Percentiles rank a stretch among this genome's conserved stretches.
Evolutionary conservation across 2,797 vertebrate species (phyloP).

Genomic region (Erethizon dorsatum): DNA sequence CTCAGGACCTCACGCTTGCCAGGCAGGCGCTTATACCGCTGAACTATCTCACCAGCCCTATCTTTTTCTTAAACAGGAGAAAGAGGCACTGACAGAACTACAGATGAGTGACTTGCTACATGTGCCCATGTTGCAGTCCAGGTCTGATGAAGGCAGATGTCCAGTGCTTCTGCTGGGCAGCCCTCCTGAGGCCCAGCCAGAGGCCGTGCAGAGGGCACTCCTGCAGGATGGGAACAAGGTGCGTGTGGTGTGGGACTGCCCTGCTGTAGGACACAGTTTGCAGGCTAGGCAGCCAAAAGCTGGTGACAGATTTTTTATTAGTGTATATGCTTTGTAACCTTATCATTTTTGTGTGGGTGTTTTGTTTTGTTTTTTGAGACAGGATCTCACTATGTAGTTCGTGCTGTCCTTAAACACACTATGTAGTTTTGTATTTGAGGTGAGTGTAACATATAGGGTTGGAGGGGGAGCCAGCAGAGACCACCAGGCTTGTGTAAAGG

Average conservation of each 20-base stretch:
- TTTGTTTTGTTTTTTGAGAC: not conserved
- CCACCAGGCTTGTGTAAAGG: not conserved
- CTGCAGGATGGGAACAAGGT: constrained; percentile 92
- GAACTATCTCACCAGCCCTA: no score
- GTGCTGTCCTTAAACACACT: not conserved
- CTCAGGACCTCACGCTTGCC: no score
- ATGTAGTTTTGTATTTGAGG: not conserved
- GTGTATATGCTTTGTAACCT: not conserved
- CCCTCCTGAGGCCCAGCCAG: constrained; percentile 89
- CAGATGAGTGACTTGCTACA: constrained; percentile 93
- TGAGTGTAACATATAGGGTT: not conserved
- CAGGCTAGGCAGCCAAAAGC: rapidly evolving
- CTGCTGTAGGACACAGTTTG: not conserved
- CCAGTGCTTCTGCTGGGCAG: constrained; percentile 87
- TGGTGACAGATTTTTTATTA: not conserved
- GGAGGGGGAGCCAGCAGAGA: not conserved
- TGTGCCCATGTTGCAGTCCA: constrained; percentile 94
- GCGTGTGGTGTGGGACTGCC: not conserved
- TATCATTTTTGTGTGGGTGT: not conserved
- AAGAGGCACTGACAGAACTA: constrained; percentile 94
- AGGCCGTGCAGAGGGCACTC: constrained; percentile 90
- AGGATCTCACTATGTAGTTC: not conserved
- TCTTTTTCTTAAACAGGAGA: constrained; percentile 90
- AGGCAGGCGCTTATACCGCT: no score
- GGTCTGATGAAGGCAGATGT: constrained; percentile 92